Base-by-base conservation (phyloP, 2,797 vertebrate species). In the Momotus momota region DNA sequence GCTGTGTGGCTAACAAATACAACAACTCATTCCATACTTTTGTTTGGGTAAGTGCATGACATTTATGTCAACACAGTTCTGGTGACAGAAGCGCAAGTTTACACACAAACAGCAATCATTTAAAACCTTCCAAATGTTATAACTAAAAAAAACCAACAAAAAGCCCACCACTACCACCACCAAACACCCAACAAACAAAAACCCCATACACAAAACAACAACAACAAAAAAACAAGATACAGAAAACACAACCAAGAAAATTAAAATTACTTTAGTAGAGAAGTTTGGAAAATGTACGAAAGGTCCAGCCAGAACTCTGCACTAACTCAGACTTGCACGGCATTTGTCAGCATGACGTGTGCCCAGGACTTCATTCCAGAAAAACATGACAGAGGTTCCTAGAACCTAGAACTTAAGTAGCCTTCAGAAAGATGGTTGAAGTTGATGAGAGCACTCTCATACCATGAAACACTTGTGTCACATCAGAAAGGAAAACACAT, bases 21-120 rank as follows among this genome's bases (percentile, higher is more conserved):
- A 83, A 82, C 60, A 85, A 72, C 20, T 86, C 33, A 67, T 77
- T 86, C 91, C 70, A 88, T 7, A 33, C 73, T 83, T 90, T 83
- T 60, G 82, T 96, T 94, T 84, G 55, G 55, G 51, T 49, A 94
- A 94, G 58, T 12, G 35, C 29, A 51, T 18, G 65, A 93, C 61
- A 58, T 74, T 88, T 86, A 78, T 51, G 67, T 84, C 78, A 90
- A 86, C 61, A 57, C 64, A 43, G 11, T 90, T 88, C 49, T 71
- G 35, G 48, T 62, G 87, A 73, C 33, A 70, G 72, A 91, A 61
- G 55, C 1, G 0, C 72, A 88, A 55, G 51, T 88, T 81, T 90
- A 73, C 55, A 93, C 11, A 81, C 40, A 93, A 92, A 66, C 31
- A 74, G 16, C 23, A 69, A 73, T 55, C 25, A 60, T 43, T 69